phyloP scores from a whole-genome alignment of 2,797 vertebrate genomes.

The Gobio occitaniae region DNA sequence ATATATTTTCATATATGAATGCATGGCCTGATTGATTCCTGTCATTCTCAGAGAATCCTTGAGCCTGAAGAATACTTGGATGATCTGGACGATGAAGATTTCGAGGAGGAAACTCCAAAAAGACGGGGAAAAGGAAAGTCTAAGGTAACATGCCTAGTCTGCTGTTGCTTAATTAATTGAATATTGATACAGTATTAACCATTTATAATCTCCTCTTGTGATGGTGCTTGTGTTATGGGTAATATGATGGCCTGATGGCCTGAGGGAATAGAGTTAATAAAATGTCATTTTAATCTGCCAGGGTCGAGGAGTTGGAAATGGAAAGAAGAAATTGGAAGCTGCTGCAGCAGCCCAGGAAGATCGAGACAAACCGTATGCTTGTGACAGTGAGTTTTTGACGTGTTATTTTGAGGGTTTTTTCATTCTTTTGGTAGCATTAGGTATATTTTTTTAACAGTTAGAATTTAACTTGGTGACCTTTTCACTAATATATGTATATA shows the following conservation, averaged over 20 bases:
- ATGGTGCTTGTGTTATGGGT: background rate
- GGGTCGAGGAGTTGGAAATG: slow-evolving; percentile 91
- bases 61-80: slow-evolving; percentile 97
- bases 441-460: background rate
- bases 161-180: background rate
- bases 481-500: background rate
- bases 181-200: background rate
- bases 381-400: slow-evolving; percentile 90
- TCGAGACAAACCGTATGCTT: slow-evolving; percentile 95
- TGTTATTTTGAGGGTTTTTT: background rate
- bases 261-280: background rate
- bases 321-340: slow-evolving; percentile 93
- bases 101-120: slow-evolving; percentile 96
- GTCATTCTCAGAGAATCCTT: slow-evolving; percentile 84
- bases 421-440: background rate
- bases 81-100: slow-evolving; percentile 95
- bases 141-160: slow-evolving; percentile 78
- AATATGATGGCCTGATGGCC: background rate
- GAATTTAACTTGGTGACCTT: background rate
- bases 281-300: slow-evolving; percentile 57
- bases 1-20: background rate
- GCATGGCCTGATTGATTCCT: background rate
- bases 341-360: slow-evolving; percentile 90
- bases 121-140: slow-evolving; percentile 94
- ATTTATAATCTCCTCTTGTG: background rate